phyloP scores from a whole-genome alignment of 2,113 vertebrate species.

The Axis porcinus region DNA sequence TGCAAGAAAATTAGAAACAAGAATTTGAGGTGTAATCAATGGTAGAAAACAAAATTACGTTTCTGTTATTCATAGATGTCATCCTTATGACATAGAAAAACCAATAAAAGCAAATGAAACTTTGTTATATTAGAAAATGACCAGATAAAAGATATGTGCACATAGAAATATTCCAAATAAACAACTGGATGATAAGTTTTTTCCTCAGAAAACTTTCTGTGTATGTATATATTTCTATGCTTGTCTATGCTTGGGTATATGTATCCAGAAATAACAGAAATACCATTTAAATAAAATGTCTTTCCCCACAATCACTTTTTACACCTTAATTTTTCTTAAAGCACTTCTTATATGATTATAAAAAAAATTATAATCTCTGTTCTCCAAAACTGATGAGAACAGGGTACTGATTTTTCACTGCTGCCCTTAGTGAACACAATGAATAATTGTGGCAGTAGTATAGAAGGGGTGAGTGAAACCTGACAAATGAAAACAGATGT shows the following conservation, averaged over 20 bases:
- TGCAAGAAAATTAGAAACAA: not conserved
- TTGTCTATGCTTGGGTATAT: not conserved
- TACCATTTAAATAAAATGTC: not conserved
- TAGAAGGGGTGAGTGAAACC: not conserved
- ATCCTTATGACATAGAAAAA: not conserved
- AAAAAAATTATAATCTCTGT: not conserved
- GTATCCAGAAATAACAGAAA: not conserved
- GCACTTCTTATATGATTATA: not conserved
- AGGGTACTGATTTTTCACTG: not conserved
- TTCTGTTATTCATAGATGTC: not conserved
- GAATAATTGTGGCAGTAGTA: not conserved
- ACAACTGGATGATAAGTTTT: not conserved
- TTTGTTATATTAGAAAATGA: not conserved
- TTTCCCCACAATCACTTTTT: not conserved
- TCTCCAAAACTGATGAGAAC: not conserved
- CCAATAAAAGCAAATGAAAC: slow-evolving; percentile 14
- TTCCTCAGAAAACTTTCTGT: not conserved
- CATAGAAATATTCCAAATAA: not conserved
- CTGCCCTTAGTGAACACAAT: not conserved
- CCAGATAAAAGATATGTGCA: not conserved
- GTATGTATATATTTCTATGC: not conserved
- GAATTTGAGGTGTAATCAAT: not conserved
- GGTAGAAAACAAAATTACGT: not conserved
- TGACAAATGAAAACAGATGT: not conserved
- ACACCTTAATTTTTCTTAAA: not conserved